Percentiles rank a stretch among this genome's conserved stretches.
Conservation (phyloP, 2,797 vertebrate species). For the Falco columbarius region DNA sequence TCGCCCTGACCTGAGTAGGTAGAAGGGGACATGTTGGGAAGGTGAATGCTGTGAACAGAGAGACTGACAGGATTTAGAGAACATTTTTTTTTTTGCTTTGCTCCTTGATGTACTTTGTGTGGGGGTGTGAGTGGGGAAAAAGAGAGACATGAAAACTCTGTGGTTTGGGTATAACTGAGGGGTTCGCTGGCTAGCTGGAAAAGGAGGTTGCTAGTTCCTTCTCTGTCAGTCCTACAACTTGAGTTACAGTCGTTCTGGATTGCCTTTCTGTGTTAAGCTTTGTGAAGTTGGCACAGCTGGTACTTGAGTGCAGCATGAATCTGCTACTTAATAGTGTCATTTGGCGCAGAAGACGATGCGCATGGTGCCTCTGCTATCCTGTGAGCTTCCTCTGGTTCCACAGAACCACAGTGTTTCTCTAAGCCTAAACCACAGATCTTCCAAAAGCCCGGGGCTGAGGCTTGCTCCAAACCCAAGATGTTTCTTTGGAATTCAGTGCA, state of each 20-base stretch:
- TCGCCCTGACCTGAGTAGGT: background rate
- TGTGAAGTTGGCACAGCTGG: background rate
- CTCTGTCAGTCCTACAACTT: background rate
- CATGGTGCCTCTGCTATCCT: background rate
- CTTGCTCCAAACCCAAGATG: background rate
- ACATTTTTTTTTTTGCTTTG: background rate
- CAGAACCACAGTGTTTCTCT: background rate
- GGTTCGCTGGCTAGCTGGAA: background rate
- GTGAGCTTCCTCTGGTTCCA: background rate
- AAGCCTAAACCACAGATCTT: background rate
- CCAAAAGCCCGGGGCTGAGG: background rate
- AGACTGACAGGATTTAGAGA: background rate
- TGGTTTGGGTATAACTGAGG: background rate
- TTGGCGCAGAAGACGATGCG: background rate
- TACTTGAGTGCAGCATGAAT: rapidly evolving
- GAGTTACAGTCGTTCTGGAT: background rate
- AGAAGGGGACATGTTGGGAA: background rate
- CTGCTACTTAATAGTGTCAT: no score
- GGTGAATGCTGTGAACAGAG: background rate
- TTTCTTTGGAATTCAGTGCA: background rate
- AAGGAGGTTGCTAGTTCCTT: background rate
- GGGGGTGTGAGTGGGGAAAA: no score
- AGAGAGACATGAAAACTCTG: background rate
- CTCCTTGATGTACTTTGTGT: background rate
- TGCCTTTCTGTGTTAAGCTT: background rate